Conservation (phyloP, 2,888 invertebrate species). For the Enchytraeus crypticus region DNA sequence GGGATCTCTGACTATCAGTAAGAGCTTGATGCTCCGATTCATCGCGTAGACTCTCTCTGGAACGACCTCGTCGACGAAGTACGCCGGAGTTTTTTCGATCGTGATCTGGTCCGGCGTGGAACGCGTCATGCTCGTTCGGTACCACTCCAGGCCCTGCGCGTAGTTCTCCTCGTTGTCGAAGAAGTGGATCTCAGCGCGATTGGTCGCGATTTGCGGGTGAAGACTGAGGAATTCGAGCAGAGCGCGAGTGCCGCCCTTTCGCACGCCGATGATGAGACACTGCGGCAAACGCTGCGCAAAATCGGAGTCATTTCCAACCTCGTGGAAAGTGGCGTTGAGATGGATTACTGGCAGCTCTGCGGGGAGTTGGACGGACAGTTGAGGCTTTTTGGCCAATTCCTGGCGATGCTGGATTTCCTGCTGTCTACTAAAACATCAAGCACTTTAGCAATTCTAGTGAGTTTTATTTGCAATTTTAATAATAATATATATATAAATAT, state of each 20-base stretch:
- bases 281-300: constrained; percentile 44
- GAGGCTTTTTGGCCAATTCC: too few relatives aligned
- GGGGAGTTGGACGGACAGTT: too few relatives aligned
- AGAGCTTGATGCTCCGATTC: constrained; percentile 78
- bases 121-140: constrained; percentile 75
- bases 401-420: too few relatives aligned
- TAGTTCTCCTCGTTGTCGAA: constrained; percentile 69
- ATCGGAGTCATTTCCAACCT: too few relatives aligned
- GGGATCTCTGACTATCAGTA: constrained; percentile 89
- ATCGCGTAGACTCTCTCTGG: constrained; percentile 86
- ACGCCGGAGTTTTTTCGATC: constrained; percentile 94
- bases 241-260: constrained; percentile 48
- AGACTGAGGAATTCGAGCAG: constrained; percentile 46
- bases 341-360: too few relatives aligned
- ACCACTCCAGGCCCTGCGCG: constrained; percentile 85
- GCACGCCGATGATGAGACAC: constrained; percentile 48
- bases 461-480: too few relatives aligned
- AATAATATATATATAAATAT: too few relatives aligned
- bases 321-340: too few relatives aligned
- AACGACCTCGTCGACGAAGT: constrained; percentile 89
- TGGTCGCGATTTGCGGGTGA: constrained; percentile 69
- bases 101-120: constrained; percentile 85
- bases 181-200: constrained; percentile 90
- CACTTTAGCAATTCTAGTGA: too few relatives aligned
- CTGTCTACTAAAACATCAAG: too few relatives aligned